Conservation (phyloP, 1,140 invertebrate species). For the Bombus impatiens region DNA sequence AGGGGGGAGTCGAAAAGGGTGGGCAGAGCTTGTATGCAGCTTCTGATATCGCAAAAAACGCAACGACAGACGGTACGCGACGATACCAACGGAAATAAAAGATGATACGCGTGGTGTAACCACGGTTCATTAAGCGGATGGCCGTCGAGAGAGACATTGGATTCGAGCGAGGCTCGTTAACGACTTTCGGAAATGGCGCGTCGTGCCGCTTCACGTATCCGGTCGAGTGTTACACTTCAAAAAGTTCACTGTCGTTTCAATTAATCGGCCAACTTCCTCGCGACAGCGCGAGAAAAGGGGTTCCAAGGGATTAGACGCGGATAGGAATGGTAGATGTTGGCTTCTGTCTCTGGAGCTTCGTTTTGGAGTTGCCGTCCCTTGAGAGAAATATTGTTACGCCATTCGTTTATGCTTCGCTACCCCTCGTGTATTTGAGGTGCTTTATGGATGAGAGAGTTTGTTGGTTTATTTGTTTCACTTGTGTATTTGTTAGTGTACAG, state of each 20-base stretch:
- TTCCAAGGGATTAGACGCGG: neutral
- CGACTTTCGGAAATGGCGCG: constrained; percentile 56
- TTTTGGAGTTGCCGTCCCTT: neutral
- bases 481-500: neutral
- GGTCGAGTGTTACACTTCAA: constrained; percentile 22
- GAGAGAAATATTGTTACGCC: neutral
- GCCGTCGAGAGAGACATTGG: constrained; percentile 52
- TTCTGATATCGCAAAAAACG: constrained; percentile 49
- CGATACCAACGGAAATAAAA: constrained; percentile 51
- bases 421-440: neutral
- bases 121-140: constrained; percentile 61
- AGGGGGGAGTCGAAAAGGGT: neutral
- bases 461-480: neutral
- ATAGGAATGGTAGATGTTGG: neutral
- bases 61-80: constrained; percentile 15
- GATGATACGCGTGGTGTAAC: constrained; percentile 16
- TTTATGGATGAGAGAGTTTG: neutral
- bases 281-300: neutral
- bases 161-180: constrained; percentile 59
- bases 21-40: neutral
- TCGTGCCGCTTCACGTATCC: constrained; percentile 36
- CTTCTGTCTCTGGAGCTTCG: neutral
- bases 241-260: constrained; percentile 32
- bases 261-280: constrained; percentile 25
- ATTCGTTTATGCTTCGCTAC: neutral